Evolutionary conservation across 2,797 vertebrate genomes (phyloP), one percentile per base, ranked within the genome.

Genomic region (Gallinago nigripennis): DNA sequence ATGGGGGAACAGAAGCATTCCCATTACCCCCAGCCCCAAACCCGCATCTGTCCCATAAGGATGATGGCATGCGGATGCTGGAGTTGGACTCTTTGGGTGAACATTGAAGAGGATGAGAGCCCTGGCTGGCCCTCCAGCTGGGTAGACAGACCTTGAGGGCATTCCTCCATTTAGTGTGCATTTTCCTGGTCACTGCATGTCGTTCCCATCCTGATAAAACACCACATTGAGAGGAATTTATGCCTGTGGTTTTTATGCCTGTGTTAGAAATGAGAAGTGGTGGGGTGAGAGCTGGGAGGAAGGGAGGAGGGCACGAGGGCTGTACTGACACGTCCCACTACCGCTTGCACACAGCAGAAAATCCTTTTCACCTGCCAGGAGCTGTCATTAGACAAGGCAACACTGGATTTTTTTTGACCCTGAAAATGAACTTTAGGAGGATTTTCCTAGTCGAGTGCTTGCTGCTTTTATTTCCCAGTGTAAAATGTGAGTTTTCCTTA

Each of bases 401-500:
- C 86, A 43, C 41, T 51, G 83, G 71, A 75, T 56, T 19, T 82
- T 84, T 84, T 91, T 82, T 78, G 11, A 43, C 37, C 24, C 79
- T 31, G 87, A 97, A 96, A 90, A 97, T 97, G 96, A 93, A 96
- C 46, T 69, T 92, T 45, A 45, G 39, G 64, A 92, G 72, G 76
- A 87, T 96, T 92, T 94, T 93, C 64, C 87, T 97, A 73, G 61
- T 92, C 53, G 94, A 91, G 82, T 96, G 84, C 57, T 72, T 96
- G 76, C 84, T 96, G 86, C 56, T 95, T 92, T 92, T 97, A 54
- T 84, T 92, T 80, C 69, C 92, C 70, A 53, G n/a, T 88, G 73
- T 86, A 83, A 94, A 95, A 95, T 90, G 97, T 97, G 86, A 97
- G 97, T 96, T 87, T 92, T 81, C 77, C 79, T 82, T 93, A 73